Base-by-base conservation (phyloP, 2,888 invertebrate genomes). In the Criorhina ranunculi region DNA sequence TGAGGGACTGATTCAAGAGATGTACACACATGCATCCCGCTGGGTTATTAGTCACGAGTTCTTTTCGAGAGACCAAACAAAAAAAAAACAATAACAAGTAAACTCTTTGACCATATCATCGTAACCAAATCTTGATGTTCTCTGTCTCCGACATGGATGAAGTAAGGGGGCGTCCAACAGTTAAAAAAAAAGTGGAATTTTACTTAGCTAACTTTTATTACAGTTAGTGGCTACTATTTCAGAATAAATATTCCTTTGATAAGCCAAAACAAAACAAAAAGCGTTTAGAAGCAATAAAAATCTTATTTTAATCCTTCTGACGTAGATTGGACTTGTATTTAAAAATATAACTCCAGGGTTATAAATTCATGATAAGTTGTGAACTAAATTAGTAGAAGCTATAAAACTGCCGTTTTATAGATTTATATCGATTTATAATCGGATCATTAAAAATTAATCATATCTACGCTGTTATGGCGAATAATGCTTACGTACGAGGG, bases 11-110 rank as follows among this genome's bases (percentile, higher is more conserved):
- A 77, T 57, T 40, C 44, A 64, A 67, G 33, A 49, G 51, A 64
- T 64, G 69, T 44, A 53, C 46, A 49, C 55, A 57, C 42, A 70
- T 57, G 55, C 51, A 53, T 82, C 88, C 91, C 91, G 90, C 87
- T 86, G 88, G 88, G 89, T 89, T 89, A 90, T 91, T 90, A 90
- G 91, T 90, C 91, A 90, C 89, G 91, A 89, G 88, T 88, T 88
- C 88, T 89, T 62, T 51, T 33, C 33, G 11, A 73, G 19, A 53
- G 44, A 64, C 57, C 66, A 75, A 31, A 46, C 33, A 46, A 17
- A 55, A 35, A 17, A 19, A 35, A 55, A 35, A 12, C 1, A 24
- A 24, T 12, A 46, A 64, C 55, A 75, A 64, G 37, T 55, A 57
- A 24, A 42, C 31, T 31, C 17, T 15, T 42, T 31, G 19, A 9